Conservation (phyloP, 2,113 vertebrate genomes). For the Gobio gobio region DNA sequence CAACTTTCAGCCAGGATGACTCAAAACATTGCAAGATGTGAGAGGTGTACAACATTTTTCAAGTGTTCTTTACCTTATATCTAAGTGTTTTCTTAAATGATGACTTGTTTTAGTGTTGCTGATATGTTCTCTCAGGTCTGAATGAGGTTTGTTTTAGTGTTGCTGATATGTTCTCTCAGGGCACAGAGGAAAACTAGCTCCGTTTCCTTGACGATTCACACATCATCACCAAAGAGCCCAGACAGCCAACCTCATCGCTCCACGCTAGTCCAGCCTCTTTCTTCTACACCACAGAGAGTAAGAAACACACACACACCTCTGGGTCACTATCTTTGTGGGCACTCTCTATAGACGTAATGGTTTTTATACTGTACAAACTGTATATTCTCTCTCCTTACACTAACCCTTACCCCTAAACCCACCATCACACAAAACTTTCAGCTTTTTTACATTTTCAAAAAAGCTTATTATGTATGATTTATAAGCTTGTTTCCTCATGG, state of each 20-base stretch:
- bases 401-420: no score
- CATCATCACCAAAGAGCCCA: slow-evolving; percentile 84
- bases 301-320: slow-evolving; percentile 30
- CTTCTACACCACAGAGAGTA: slow-evolving; percentile 77
- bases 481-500: no score
- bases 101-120: not conserved
- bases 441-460: no score
- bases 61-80: not conserved
- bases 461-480: no score
- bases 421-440: no score
- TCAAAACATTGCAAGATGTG: slow-evolving; percentile 5
- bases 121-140: not conserved
- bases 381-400: no score
- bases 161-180: slow-evolving; percentile 69
- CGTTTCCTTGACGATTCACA: slow-evolving; percentile 92
- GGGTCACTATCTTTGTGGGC: no score
- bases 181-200: slow-evolving; percentile 94
- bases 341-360: no score
- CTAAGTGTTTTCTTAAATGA: not conserved
- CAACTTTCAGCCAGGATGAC: not conserved
- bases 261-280: slow-evolving; percentile 89
- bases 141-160: slow-evolving; percentile 20
- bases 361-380: no score
- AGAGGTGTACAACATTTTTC: not conserved
- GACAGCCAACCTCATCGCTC: slow-evolving; percentile 81